Evolutionary conservation across 2,888 invertebrate species (phyloP).

Genomic region (Litoditis marina): DNA sequence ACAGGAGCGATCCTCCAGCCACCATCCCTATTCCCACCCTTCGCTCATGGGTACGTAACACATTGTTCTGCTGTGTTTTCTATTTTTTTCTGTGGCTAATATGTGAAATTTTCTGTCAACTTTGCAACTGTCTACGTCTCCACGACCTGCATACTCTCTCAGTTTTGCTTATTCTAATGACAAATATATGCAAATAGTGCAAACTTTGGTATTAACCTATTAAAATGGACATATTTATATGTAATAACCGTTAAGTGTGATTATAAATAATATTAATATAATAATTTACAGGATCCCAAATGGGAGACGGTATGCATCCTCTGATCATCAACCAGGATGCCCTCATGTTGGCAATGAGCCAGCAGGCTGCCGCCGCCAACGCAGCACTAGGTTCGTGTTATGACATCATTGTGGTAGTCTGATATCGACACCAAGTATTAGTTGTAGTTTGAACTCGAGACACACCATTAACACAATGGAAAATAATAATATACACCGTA

Average conservation of each 20-base stretch:
- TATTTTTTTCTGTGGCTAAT: neutral
- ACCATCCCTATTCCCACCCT: constrained; percentile 36
- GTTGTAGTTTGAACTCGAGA: neutral
- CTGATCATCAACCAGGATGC: constrained; percentile 30
- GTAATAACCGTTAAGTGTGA: too few relatives aligned
- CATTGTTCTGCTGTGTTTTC: too few relatives aligned
- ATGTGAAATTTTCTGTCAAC: too few relatives aligned
- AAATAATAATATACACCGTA: too few relatives aligned
- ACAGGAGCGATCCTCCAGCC: constrained; percentile 39
- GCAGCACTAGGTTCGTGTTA: constrained; percentile 23
- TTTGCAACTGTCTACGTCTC: too few relatives aligned
- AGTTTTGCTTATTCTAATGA: neutral
- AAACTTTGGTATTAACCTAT: too few relatives aligned
- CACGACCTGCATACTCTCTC: too few relatives aligned
- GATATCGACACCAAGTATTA: neutral
- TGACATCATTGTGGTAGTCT: too few relatives aligned
- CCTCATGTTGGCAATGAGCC: constrained; percentile 30
- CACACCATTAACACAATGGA: too few relatives aligned
- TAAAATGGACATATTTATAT: too few relatives aligned
- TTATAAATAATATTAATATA: too few relatives aligned
- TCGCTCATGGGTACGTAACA: constrained; percentile 8
- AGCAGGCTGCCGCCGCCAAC: constrained; percentile 31
- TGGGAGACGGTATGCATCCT: constrained; percentile 14
- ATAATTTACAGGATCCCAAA: constrained; percentile 7
- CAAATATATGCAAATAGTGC: neutral